Evolutionary conservation across 2,888 invertebrate genomes (phyloP), one percentile per base, ranked within the genome.

Genomic region (Pristionchus exspectatus): DNA sequence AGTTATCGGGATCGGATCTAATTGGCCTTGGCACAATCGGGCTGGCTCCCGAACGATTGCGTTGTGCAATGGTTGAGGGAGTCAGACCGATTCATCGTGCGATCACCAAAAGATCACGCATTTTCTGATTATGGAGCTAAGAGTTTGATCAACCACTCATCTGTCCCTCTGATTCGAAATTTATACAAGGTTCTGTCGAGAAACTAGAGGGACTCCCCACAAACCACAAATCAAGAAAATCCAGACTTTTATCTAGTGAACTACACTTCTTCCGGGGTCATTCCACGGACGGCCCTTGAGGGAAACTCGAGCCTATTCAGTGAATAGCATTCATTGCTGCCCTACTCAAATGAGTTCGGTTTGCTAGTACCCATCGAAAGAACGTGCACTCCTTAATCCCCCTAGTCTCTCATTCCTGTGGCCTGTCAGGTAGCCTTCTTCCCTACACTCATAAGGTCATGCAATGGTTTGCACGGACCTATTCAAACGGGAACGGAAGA

Each of bases 301-400:
- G 63, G 63, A 63, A 63, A 50, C 44, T 50, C 44, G 44, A 21
- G 63, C 63, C 63, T 63, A n/a, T 63, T n/a, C n/a, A n/a, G n/a
- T n/a, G n/a, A n/a, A n/a, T n/a, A n/a, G n/a, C n/a, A n/a, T n/a
- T 63, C 63, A 63, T n/a, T 24, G 5, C 63, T 63, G 63, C 63
- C 63, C 63, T 63, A 63, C 63, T 63, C 63, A 63, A n/a, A 24
- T 63, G 63, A 24, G n/a, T 63, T 63, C 63, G 63, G 63, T 63
- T 63, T 63, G 63, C 63, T 21, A 63, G 63, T n/a, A 63, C 63
- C 24, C 63, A 63, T 63, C 63, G 10, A 63, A n/a, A 24, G 63
- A n/a, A n/a, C 10, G 63, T 3, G 12, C 7, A 4, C 69, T 69
- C 27, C 30, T 30, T 33, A 16, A 30, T 16, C 69, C 18, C n/a